phyloP scores from a whole-genome alignment of 1,140 invertebrate genomes.

The Antheraea pernyi region DNA sequence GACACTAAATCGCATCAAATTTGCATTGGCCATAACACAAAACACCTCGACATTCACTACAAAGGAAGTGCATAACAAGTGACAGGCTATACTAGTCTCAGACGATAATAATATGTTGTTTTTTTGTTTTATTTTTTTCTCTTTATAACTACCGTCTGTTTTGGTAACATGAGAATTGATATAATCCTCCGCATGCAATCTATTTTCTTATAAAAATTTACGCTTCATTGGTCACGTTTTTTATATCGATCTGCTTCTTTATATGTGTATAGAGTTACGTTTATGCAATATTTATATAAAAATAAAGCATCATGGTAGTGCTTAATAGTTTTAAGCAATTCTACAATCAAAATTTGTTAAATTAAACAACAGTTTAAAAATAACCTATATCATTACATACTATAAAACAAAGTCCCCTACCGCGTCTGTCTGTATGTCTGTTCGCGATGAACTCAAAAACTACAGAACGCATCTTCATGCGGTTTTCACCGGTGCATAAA shows the following conservation, averaged over 20 bases:
- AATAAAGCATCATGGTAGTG: neutral
- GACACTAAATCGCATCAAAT: neutral
- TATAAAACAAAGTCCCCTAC: no score
- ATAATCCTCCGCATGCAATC: slow-evolving; percentile 20
- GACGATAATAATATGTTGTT: neutral
- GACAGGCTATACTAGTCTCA: neutral
- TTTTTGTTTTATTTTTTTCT: neutral
- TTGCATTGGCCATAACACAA: neutral
- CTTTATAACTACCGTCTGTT: neutral
- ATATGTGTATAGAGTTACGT: slow-evolving; percentile 18
- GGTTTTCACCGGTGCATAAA: no score
- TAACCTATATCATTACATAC: no score
- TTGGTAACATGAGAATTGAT: slow-evolving; percentile 20
- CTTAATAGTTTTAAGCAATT: neutral
- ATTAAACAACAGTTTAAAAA: no score
- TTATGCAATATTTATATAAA: slow-evolving; percentile 10
- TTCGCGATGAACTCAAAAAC: no score
- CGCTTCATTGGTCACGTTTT: slow-evolving; percentile 21
- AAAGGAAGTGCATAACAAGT: neutral
- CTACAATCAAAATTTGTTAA: no score
- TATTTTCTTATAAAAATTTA: slow-evolving; percentile 22
- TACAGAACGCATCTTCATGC: no score
- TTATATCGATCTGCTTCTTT: slow-evolving; percentile 21
- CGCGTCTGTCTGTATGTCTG: no score
- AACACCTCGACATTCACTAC: neutral